Conservation (phyloP, 2,888 invertebrate genomes). For the Automeris io region DNA sequence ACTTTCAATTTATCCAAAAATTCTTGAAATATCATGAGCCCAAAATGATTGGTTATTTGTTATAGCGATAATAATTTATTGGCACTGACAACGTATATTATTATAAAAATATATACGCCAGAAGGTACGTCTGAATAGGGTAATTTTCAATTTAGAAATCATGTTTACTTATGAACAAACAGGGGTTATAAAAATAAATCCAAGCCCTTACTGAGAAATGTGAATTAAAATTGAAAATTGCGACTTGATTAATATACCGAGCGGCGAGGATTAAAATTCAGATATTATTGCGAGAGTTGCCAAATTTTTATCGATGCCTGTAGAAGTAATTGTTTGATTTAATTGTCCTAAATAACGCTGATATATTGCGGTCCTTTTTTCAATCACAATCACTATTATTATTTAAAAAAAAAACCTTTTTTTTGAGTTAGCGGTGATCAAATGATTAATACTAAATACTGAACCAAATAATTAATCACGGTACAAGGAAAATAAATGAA, state of each 20-base stretch:
- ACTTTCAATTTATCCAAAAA: slow-evolving; percentile 64
- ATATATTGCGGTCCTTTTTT: too few species aligned
- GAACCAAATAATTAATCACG: slow-evolving; percentile 8
- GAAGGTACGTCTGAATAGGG: slow-evolving; percentile 66
- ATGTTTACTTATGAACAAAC: slow-evolving; percentile 67
- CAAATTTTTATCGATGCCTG: slow-evolving; percentile 19
- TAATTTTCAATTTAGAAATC: slow-evolving; percentile 71
- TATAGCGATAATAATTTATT: slow-evolving; percentile 66
- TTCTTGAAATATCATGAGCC: slow-evolving; percentile 65
- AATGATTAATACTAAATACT: neutral
- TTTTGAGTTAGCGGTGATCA: too few species aligned
- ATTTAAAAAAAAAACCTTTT: too few species aligned
- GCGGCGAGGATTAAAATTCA: slow-evolving; percentile 49
- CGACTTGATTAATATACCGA: slow-evolving; percentile 50
- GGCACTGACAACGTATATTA: slow-evolving; percentile 66
- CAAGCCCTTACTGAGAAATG: slow-evolving; percentile 41
- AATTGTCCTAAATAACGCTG: slow-evolving; percentile 1
- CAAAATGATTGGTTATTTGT: slow-evolving; percentile 71
- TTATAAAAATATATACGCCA: slow-evolving; percentile 55
- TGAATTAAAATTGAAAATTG: slow-evolving; percentile 50
- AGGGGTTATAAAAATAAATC: slow-evolving; percentile 50
- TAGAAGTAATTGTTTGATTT: slow-evolving; percentile 15
- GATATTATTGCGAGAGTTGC: slow-evolving; percentile 41
- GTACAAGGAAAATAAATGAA: slow-evolving; percentile 38
- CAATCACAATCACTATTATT: too few species aligned